phyloP scores from a whole-genome alignment of 2,113 vertebrate genomes.

The Ptychochromis oligacanthus region DNA sequence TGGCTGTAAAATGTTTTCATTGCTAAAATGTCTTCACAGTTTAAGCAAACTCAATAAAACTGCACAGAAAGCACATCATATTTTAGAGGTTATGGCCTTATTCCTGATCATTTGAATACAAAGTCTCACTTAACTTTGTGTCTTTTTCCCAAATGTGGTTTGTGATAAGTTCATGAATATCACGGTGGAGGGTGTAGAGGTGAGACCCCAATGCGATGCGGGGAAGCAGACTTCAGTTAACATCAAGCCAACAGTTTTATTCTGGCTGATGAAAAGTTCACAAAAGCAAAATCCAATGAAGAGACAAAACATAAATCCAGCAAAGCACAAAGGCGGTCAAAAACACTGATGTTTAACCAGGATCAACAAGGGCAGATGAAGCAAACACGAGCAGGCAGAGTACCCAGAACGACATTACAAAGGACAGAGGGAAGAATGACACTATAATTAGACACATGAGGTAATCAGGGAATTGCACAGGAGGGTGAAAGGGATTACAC shows the following conservation, averaged over 20 bases:
- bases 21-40: not conserved
- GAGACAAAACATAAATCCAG: not conserved
- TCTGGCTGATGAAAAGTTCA: not conserved
- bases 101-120: not conserved
- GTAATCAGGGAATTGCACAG: not conserved
- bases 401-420: too few species aligned
- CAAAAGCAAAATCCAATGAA: not conserved
- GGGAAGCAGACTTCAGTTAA: not conserved
- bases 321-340: not conserved
- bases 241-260: not conserved
- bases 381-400: not conserved
- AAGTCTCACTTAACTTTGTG: not conserved
- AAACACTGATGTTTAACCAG: not conserved
- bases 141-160: not conserved
- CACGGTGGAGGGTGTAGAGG: not conserved
- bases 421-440: not conserved
- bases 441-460: not conserved
- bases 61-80: not conserved
- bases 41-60: not conserved
- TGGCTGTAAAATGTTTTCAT: conserved; percentile 30
- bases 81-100: not conserved
- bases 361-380: not conserved
- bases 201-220: not conserved
- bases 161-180: not conserved
- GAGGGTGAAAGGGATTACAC: not conserved